A percentile compares a stretch with the other conserved stretches of the same genome.
These are phyloP conservation scores for Xiphias gladius DNA, from an alignment of 2,113 vertebrate genomes.

Conservation along the genomic window DNA sequence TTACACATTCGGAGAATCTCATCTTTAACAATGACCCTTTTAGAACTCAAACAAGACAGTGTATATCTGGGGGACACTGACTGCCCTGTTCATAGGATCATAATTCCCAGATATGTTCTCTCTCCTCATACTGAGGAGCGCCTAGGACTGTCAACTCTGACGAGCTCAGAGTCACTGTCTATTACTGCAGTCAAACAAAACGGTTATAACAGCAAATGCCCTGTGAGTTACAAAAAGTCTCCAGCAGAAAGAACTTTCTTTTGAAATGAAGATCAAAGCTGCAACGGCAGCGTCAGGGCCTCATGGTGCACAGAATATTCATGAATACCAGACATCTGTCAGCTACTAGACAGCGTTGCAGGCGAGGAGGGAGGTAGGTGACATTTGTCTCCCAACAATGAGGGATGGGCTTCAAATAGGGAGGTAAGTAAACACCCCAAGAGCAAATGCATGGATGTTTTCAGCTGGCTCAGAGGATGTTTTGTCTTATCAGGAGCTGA, in stretches of 20 bases:
- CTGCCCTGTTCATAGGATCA: conserved; percentile 5
- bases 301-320: conserved; percentile 79
- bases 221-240: conserved; percentile 71
- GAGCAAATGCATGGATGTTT: conserved; percentile 54
- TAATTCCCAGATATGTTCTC: conserved; percentile 24
- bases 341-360: conserved; percentile 62
- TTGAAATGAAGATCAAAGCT: conserved; percentile 87
- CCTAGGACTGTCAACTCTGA: conserved; percentile 48
- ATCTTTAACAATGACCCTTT: background rate
- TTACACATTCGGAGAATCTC: background rate
- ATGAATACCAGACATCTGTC: conserved; percentile 84
- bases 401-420: conserved; percentile 74
- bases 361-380: conserved; percentile 63
- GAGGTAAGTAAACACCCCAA: conserved; percentile 66
- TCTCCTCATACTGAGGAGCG: conserved; percentile 23
- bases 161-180: conserved; percentile 15
- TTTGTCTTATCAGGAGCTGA: conserved; percentile 44
- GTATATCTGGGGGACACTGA: background rate
- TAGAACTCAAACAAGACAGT: background rate
- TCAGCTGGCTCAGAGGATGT: conserved; percentile 38
- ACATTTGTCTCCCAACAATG: conserved; percentile 77
- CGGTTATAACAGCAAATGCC: conserved; percentile 73
- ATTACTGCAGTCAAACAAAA: conserved; percentile 76
- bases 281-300: conserved; percentile 47
- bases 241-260: conserved; percentile 77